A percentile compares a stretch with the other conserved stretches of the same genome.
Evolutionary conservation across 1,140 invertebrate species (phyloP).

Genomic region (Zaprionus inermis): DNA sequence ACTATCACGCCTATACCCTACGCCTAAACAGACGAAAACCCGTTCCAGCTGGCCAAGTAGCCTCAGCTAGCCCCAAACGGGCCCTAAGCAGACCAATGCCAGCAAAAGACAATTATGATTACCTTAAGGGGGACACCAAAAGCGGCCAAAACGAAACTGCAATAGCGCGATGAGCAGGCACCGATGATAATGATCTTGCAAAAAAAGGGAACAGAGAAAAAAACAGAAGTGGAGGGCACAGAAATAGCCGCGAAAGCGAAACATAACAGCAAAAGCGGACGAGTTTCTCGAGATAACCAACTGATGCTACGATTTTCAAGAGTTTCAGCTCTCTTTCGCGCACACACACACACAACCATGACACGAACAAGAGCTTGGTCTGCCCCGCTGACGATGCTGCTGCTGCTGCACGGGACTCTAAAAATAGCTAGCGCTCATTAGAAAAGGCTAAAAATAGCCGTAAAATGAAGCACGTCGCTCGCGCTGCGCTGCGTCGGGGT

Average conservation of each 20-base stretch:
- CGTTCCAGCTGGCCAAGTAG: slow-evolving; percentile 52
- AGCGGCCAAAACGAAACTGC: slow-evolving; percentile 69
- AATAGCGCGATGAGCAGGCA: slow-evolving; percentile 37
- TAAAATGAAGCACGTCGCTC: slow-evolving; percentile 53
- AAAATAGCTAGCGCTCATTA: slow-evolving; percentile 78
- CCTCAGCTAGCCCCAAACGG: slow-evolving; percentile 19
- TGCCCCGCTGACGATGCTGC: slow-evolving; percentile 10
- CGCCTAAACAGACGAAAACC: slow-evolving; percentile 50
- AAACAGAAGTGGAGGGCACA: slow-evolving; percentile 6
- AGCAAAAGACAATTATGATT: slow-evolving; percentile 70
- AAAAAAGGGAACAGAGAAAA: slow-evolving; percentile 38
- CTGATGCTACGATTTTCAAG: slow-evolving; percentile 45
- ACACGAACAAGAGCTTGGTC: slow-evolving; percentile 51
- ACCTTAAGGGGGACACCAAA: slow-evolving; percentile 40
- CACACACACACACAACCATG: slow-evolving; percentile 23
- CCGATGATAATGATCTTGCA: slow-evolving; percentile 76
- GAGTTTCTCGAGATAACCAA: slow-evolving; percentile 60
- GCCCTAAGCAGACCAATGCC: slow-evolving; percentile 58
- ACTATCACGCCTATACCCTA: slow-evolving; percentile 45
- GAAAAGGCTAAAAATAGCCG: slow-evolving; percentile 78
- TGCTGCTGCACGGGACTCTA: slow-evolving; percentile 62
- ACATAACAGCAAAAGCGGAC: slow-evolving; percentile 48
- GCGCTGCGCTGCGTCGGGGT: slow-evolving; percentile 3
- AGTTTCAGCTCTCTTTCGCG: slow-evolving; percentile 24
- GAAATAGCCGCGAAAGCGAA: slow-evolving; percentile 32